Evolutionary conservation across 1,140 invertebrate genomes (phyloP), one percentile per base, ranked within the genome.

Genomic region (Bombus confusus): DNA sequence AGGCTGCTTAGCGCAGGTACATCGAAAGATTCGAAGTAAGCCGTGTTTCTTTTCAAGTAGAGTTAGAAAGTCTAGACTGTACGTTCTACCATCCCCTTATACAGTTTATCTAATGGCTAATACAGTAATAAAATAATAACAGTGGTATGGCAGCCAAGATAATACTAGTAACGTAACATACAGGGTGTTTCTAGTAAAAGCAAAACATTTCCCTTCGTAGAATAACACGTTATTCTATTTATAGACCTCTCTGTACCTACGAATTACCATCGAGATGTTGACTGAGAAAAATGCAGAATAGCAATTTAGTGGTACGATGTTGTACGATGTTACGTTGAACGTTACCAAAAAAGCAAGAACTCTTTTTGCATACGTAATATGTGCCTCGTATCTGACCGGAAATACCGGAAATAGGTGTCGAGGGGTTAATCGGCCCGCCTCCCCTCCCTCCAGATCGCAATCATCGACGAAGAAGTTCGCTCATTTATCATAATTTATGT

Each of bases 401-500:
- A 37, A n/a, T 41, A 62, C 34, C 75, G 34, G 75, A 62, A 78
- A 62, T 62, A 39, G n/a, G 18, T 77, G 52, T 74, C 74, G 74
- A 75, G 47, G 31, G 43, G 72, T 74, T 74, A 74, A 74, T 74
- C 73, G 43, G 22, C 41, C 6, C 41, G 18, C 47, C 18, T 22
- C 12, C 57, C 25, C 10, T 18, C 12, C 22, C 18, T 34, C 10
- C 25, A 75, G 77, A 68, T 69, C 47, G 79, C 79, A 39, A 52
- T 72, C 47, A 34, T 31, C n/a, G 12, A 62, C 28, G 3, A 59
- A 72, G 22, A 25, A 72, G n/a, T 28, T 57, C 25, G 28, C 28
- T 78, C 76, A 78, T 78, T 78, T 73, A 81, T 81, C 80, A 57
- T 73, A 57, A 62, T 73, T 81, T 43, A 43, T 25, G 28, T 15